Percentiles rank a stretch among this genome's conserved stretches.
Evolutionary conservation across 2,888 invertebrate genomes (phyloP).

Genomic region (Volucella bombylans): DNA sequence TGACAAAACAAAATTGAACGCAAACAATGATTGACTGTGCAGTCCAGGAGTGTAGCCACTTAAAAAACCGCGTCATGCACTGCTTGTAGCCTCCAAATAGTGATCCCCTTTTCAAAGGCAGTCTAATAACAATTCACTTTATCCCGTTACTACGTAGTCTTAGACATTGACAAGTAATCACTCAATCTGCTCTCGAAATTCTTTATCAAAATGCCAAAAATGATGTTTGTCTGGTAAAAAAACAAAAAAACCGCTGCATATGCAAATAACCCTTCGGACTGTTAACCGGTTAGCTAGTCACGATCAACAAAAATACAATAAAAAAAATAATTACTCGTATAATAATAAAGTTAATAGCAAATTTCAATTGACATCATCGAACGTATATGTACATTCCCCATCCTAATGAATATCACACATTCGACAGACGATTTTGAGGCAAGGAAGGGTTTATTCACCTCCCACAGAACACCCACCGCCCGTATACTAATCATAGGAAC

Average conservation of each 20-base stretch:
- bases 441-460: conserved; percentile 38
- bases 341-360: conserved; percentile 30
- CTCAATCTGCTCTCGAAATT: not conserved
- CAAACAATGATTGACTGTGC: no score
- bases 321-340: conserved; percentile 30
- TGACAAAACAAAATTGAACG: not conserved
- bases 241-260: conserved; percentile 18
- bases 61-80: no score
- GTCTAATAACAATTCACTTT: conserved; percentile 18
- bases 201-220: conserved; percentile 13
- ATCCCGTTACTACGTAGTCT: not conserved
- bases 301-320: not conserved
- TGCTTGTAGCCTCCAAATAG: no score
- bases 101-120: no score
- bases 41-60: no score
- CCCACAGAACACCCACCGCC: not conserved
- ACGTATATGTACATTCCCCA: not conserved
- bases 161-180: not conserved
- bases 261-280: conserved; percentile 18
- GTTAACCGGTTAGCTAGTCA: no score
- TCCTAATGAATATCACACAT: no score
- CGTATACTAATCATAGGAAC: no score
- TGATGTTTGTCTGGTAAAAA: not conserved
- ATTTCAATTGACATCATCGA: conserved; percentile 64
- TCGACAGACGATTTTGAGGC: not conserved